A percentile compares a stretch with the other conserved stretches of the same genome.
phyloP scores from a whole-genome alignment of 2,113 vertebrate species.

The Amphilophus citrinellus region DNA sequence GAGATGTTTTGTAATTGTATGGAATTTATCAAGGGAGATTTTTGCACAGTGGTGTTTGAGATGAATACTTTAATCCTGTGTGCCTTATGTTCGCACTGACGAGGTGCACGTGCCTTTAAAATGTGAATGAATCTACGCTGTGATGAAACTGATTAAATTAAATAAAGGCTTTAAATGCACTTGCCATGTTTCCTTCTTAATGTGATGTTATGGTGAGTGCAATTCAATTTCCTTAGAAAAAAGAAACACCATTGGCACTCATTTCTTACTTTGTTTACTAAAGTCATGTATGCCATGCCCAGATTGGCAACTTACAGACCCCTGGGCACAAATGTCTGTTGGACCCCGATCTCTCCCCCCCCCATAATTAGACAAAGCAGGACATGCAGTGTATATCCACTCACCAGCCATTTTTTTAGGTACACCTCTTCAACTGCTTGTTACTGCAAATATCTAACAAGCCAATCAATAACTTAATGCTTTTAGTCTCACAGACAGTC shows the following conservation, averaged over 20 bases:
- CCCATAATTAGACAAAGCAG: no score
- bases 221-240: not conserved
- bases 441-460: no score
- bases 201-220: not conserved
- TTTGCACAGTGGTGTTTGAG: not conserved
- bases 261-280: no score
- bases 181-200: not conserved
- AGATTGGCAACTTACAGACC: no score
- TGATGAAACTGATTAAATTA: slow-evolving; percentile 48
- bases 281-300: no score
- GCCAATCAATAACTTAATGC: no score
- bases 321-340: no score
- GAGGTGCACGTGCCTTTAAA: slow-evolving; percentile 48
- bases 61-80: slow-evolving; percentile 20
- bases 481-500: no score
- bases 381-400: no score
- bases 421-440: no score
- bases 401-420: no score
- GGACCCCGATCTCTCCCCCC: no score
- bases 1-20: slow-evolving; percentile 20
- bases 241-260: not conserved
- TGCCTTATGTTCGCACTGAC: slow-evolving; percentile 65
- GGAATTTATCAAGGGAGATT: slow-evolving; percentile 40
- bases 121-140: slow-evolving; percentile 73
- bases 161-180: slow-evolving; percentile 7